Evolutionary conservation across 1,140 invertebrate species (phyloP), one percentile per base, ranked within the genome.

Genomic region (Paraescarpia echinospica): DNA sequence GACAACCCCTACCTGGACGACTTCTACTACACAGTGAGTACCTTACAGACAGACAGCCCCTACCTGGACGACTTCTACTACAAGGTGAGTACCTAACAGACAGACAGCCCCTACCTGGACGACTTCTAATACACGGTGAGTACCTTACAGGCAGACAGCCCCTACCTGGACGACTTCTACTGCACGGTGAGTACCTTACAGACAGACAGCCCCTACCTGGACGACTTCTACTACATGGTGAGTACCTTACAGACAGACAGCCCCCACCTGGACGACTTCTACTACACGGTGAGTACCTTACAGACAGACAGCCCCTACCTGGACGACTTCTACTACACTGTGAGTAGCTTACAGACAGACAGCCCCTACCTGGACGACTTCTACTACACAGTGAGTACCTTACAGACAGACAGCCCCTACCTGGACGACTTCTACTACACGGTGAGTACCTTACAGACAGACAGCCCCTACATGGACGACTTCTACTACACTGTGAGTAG

Each of bases 361-460:
- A 96, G 96, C 93, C 96, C 96, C 14, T 96, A 96, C 94, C 93
- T 96, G 35, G 96, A 96, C 94, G 96, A 97, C 93, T 97, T 96
- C 94, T 96, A 97, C 94, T 96, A 96, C 93, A 96, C 96, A 34
- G 96, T 96, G 94, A 95, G 95, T 94, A 33, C 89, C n/a, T 96
- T 99, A 0, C 95, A 96, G 93, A 96, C 96, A 91, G 95, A 96
- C 89, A 96, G 96, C 93, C 96, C 96, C 14, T 96, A 96, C 94
- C 93, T 96, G 35, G 96, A 96, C 94, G 96, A 97, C 93, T 97
- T 96, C 94, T 96, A 97, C 94, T 96, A 96, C 93, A 96, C 96
- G 35, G 96, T 96, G 94, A 95, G 95, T 94, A 33, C 89, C n/a
- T 96, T 99, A 0, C 95, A 96, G 93, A 96, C 96, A 91, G 95